phyloP scores from a whole-genome alignment of 2,888 invertebrate genomes.

The Cephus runcator region DNA sequence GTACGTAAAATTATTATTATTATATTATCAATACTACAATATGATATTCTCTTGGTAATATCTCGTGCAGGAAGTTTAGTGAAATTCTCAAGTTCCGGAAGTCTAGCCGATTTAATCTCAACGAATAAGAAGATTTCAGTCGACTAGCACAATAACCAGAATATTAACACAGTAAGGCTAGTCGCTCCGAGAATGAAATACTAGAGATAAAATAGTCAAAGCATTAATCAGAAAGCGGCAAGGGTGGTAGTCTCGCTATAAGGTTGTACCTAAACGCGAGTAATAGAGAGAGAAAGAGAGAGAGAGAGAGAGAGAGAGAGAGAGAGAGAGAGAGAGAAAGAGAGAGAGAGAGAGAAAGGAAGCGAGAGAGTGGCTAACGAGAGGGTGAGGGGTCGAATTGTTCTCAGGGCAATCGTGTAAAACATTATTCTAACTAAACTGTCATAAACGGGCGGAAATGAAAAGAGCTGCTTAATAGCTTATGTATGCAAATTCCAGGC shows the following conservation, averaged over 20 bases:
- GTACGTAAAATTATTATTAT: background rate
- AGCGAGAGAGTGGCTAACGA: conserved; percentile 31
- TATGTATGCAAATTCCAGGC: conserved; percentile 63
- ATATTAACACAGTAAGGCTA: background rate
- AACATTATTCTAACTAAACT: conserved; percentile 65
- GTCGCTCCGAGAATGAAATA: background rate
- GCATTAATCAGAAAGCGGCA: conserved; percentile 52
- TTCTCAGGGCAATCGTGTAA: conserved; percentile 62
- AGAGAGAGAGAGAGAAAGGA: conserved; percentile 10
- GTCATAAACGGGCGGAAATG: conserved; percentile 67
- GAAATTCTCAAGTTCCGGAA: background rate
- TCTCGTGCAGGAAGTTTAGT: background rate
- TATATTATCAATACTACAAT: background rate
- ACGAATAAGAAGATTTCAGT: background rate
- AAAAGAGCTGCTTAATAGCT: conserved; percentile 66
- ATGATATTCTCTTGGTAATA: background rate
- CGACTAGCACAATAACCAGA: background rate
- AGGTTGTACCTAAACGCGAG: background rate
- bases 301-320: background rate
- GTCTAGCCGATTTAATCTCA: background rate
- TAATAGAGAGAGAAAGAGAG: background rate
- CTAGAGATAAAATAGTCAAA: conserved; percentile 40
- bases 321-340: background rate
- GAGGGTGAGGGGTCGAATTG: conserved; percentile 43
- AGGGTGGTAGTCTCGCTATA: background rate